Percentiles rank a stretch among this genome's conserved stretches.
Conservation (phyloP, 1,140 invertebrate genomes). For the Scaptomyza montana region DNA sequence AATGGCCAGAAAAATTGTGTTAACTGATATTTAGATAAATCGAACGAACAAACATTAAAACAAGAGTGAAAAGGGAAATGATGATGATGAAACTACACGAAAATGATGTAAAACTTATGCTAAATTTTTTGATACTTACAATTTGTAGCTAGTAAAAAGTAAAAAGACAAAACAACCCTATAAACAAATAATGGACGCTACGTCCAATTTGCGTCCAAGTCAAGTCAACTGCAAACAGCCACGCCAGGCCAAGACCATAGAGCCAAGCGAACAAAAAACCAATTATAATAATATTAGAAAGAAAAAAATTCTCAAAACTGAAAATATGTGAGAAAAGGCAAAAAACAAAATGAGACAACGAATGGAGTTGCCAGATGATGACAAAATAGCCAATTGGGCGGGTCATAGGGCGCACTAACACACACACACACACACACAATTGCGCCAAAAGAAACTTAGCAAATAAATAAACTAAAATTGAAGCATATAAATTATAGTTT, state of each 20-base stretch:
- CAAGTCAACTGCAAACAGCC: conserved; percentile 20
- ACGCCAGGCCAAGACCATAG: conserved; percentile 17
- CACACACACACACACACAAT: conserved; percentile 17
- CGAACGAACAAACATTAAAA: conserved; percentile 29
- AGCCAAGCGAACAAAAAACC: conserved; percentile 27
- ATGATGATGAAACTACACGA: neutral
- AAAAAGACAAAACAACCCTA: conserved; percentile 13
- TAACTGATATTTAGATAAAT: conserved; percentile 21
- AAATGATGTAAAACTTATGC: conserved; percentile 47
- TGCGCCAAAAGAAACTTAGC: conserved; percentile 49
- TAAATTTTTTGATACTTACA: conserved; percentile 70
- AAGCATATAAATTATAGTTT: conserved; percentile 34
- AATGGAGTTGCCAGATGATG: conserved; percentile 12
- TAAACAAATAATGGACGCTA: conserved; percentile 50
- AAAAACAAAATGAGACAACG: conserved; percentile 33
- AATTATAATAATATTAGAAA: neutral
- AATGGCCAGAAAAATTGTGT: neutral
- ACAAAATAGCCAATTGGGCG: neutral
- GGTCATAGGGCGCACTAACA: conserved; percentile 2
- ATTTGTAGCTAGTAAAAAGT: conserved; percentile 72
- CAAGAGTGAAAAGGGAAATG: conserved; percentile 4
- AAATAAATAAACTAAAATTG: neutral
- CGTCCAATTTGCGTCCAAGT: conserved; percentile 68
- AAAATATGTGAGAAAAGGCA: conserved; percentile 15
- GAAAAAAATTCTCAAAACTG: conserved; percentile 3